These are phyloP conservation scores for Tetramorium alpestre DNA, from an alignment of 1,140 invertebrate species.

Conservation along the genomic window DNA sequence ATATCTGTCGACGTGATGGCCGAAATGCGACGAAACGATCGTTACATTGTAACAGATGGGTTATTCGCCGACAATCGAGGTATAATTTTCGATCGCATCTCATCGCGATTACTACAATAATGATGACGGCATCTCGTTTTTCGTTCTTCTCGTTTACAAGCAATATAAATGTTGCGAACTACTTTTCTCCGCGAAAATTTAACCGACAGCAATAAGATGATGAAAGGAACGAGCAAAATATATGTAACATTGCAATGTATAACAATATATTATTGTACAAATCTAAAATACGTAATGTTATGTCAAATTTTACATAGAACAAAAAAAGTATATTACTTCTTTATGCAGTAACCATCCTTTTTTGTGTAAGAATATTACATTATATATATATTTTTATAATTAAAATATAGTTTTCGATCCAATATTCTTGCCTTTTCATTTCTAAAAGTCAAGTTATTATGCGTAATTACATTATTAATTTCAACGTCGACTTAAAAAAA, in stretches of 20 bases:
- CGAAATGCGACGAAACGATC: slow-evolving; percentile 1
- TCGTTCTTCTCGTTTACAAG: slow-evolving; percentile 13
- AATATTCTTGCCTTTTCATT: too few relatives aligned
- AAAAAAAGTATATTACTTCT: too few relatives aligned
- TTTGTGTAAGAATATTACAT: too few relatives aligned
- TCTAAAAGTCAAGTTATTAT: too few relatives aligned
- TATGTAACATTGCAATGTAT: background rate
- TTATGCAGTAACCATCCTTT: too few relatives aligned
- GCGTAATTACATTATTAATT: too few relatives aligned
- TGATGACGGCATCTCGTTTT: background rate
- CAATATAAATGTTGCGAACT: background rate
- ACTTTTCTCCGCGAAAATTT: background rate
- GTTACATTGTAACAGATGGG: background rate
- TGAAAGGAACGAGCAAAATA: slow-evolving; percentile 3
- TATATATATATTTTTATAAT: too few relatives aligned
- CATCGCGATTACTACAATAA: background rate
- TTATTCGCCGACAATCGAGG: background rate
- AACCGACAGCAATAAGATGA: background rate
- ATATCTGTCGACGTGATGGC: background rate
- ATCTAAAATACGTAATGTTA: background rate
- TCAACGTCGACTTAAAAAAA: too few relatives aligned
- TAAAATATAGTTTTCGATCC: too few relatives aligned
- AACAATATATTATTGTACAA: background rate
- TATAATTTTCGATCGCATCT: background rate
- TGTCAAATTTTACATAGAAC: too few relatives aligned